These are phyloP conservation scores for Neuroterus valhalla DNA, from an alignment of 1,140 invertebrate genomes.

Conservation along the genomic window DNA sequence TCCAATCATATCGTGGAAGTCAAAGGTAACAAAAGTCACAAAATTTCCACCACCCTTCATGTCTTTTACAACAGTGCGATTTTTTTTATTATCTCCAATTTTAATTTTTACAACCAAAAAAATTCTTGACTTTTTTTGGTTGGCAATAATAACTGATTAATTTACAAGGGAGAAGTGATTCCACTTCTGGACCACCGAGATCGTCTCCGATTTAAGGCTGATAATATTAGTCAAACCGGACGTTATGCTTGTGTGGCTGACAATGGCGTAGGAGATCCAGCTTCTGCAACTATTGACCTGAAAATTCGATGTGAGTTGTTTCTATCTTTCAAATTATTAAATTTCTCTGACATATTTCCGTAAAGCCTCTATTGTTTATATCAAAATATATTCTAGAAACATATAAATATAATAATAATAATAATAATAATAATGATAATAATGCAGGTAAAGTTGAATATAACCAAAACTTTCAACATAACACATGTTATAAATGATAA, in stretches of 20 bases:
- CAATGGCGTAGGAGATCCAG: constrained; percentile 84
- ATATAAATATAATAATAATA: too few species aligned
- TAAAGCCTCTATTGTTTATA: too few species aligned
- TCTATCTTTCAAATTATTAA: constrained; percentile 7
- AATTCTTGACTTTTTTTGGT: constrained; percentile 30
- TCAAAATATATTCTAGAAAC: too few species aligned
- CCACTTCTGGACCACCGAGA: constrained; percentile 79
- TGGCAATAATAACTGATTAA: constrained; percentile 7
- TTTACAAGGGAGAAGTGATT: constrained; percentile 77
- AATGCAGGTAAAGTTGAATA: too few species aligned
- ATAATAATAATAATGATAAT: too few species aligned
- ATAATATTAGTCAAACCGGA: constrained; percentile 80
- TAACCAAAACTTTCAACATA: too few species aligned
- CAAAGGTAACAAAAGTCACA: constrained; percentile 74
- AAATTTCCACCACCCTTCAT: too few species aligned
- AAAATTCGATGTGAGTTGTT: constrained; percentile 56
- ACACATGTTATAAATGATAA: too few species aligned
- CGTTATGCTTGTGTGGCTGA: constrained; percentile 82
- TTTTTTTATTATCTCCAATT: too few species aligned
- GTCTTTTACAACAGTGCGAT: too few species aligned
- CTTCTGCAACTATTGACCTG: constrained; percentile 78
- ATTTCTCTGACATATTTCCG: not conserved
- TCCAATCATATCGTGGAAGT: constrained; percentile 82
- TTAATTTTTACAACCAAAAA: too few species aligned
- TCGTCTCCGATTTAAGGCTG: constrained; percentile 81